phyloP scores from a whole-genome alignment of 2,797 vertebrate genomes.

The Schizopygopsis malacanthus region DNA sequence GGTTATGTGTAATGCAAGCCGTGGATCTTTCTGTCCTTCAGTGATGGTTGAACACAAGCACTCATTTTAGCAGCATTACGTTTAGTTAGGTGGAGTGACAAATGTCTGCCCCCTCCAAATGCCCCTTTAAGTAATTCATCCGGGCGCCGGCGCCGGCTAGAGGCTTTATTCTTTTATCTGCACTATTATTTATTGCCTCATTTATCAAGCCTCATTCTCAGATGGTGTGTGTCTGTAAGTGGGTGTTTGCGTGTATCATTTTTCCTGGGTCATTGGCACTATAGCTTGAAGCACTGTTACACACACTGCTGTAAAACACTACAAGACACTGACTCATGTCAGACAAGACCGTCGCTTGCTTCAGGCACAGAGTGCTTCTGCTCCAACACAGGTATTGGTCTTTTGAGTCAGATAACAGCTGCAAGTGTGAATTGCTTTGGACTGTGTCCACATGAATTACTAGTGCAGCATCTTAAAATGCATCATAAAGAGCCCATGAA shows the following conservation, averaged over 20 bases:
- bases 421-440: constrained; percentile 25
- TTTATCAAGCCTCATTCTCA: constrained; percentile 16
- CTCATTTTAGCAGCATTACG: constrained; percentile 27
- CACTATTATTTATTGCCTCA: constrained; percentile 31
- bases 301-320: constrained; percentile 28
- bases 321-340: constrained; percentile 26
- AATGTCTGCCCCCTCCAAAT: constrained; percentile 12
- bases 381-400: constrained; percentile 13
- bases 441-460: background rate
- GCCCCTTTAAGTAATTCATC: constrained; percentile 39
- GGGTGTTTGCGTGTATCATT: constrained; percentile 19
- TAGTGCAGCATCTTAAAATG: background rate
- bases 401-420: constrained; percentile 24
- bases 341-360: constrained; percentile 22
- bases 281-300: constrained; percentile 24
- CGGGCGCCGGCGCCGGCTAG: background rate
- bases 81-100: constrained; percentile 6
- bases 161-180: constrained; percentile 40
- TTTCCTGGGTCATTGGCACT: constrained; percentile 38
- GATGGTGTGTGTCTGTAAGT: constrained; percentile 26
- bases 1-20: background rate
- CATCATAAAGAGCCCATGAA: background rate
- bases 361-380: constrained; percentile 3
- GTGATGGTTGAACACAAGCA: constrained; percentile 15
- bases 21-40: constrained; percentile 13